Base-by-base conservation (phyloP, 2,888 invertebrate genomes). In the Andrena bicolor region DNA sequence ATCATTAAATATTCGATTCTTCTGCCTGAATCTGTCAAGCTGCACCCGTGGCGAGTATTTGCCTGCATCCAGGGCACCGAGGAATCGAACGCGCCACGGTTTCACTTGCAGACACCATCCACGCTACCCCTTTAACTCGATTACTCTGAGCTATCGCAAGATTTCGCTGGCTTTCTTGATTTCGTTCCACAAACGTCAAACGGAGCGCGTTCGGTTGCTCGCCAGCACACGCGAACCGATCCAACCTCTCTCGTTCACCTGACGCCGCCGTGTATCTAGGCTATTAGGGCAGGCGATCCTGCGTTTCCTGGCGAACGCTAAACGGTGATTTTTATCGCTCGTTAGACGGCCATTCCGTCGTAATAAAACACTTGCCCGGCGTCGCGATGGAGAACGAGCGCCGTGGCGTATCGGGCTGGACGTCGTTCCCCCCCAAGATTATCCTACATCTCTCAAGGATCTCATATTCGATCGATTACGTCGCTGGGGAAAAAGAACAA, bases 281-380 rank as follows among this genome's bases (percentile, higher is more conserved):
- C 79, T 58, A 82, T 86, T 75, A 41, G 84, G 73, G 66, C 84
- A 64, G 32, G 20, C 68, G 63, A 84, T 73, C 71, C 74, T 23
- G 28, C 60, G 41, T 48, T 81, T 65, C 73, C 58, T 65, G 70
- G 28, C n/a, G 58, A 56, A 71, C 66, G 68, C 23, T 41, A 35
- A 66, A 41, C 65, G 41, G n/a, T 56, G 72, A 80, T 83, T 72
- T 75, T 74, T 70, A 74, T 82, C 80, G 63, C 56, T 64, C 10
- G 35, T 51, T 75, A 48, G 75, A 66, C 60, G 41, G 66, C 66
- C 32, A 73, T 35, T 80, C 63, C 35, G 58, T 68, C 60, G 81
- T 51, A 41, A 49, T 49, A 49, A 60, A 58, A 63, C 66, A 35
- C 51, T 65, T 48, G 20, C n/a, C 35, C 20, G 35, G 66, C n/a